phyloP scores from a whole-genome alignment of 2,888 invertebrate species.

The Agrochola lychnidis region DNA sequence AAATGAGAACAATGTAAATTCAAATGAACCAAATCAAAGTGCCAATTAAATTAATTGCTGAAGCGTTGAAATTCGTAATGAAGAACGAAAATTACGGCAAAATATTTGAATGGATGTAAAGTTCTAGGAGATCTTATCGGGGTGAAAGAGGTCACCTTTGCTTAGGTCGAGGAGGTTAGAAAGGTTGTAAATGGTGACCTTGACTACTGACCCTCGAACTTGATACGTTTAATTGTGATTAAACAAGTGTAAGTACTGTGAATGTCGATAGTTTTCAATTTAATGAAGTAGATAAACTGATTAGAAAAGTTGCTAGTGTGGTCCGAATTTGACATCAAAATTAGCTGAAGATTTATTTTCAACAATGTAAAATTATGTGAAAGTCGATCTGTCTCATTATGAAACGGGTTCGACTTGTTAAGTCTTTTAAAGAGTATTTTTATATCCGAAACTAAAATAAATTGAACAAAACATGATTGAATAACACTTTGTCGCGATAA shows the following conservation, averaged over 20 bases:
- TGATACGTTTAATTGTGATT: slow-evolving; percentile 24
- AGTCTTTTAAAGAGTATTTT: too few species aligned
- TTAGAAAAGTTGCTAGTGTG: neutral
- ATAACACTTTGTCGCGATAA: slow-evolving; percentile 24
- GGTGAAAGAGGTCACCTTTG: slow-evolving; percentile 59
- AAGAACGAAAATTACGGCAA: slow-evolving; percentile 48
- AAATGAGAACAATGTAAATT: slow-evolving; percentile 44
- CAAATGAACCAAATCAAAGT: slow-evolving; percentile 51
- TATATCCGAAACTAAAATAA: too few species aligned
- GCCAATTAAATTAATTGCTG: slow-evolving; percentile 47
- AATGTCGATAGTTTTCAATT: neutral
- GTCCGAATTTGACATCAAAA: neutral
- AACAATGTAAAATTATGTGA: too few species aligned
- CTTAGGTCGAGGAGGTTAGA: slow-evolving; percentile 43
- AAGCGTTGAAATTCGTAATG: slow-evolving; percentile 55
- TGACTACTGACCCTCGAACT: slow-evolving; percentile 19
- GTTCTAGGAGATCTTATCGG: slow-evolving; percentile 37
- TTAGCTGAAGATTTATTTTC: neutral
- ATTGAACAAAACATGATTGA: neutral
- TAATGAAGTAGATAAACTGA: neutral
- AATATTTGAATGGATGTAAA: slow-evolving; percentile 53
- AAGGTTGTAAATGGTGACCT: slow-evolving; percentile 30
- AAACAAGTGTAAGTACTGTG: too few species aligned
- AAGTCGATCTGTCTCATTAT: too few species aligned
- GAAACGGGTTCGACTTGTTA: too few species aligned